A percentile compares a stretch with the other conserved stretches of the same genome.
phyloP scores from a whole-genome alignment of 2,113 vertebrate species.

The Lamprologus ornatipinnis region DNA sequence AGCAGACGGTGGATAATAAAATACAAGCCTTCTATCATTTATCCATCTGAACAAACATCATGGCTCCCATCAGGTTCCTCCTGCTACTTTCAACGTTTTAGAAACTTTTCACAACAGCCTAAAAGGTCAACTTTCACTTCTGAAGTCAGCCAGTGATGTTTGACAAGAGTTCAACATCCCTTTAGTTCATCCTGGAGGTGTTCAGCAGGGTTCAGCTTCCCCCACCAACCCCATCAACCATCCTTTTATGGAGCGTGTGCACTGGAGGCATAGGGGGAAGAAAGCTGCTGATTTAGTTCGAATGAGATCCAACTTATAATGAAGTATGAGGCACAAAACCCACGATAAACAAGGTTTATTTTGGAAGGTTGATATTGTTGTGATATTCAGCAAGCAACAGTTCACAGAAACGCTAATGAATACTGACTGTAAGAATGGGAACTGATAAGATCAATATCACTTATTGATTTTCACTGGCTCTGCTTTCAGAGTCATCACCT shows the following conservation, averaged over 20 bases:
- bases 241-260: background rate
- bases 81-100: background rate
- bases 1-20: rapidly evolving
- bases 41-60: background rate
- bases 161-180: background rate
- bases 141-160: background rate
- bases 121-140: background rate
- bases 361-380: background rate
- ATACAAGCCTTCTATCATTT: background rate
- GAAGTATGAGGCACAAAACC: background rate
- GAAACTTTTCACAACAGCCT: background rate
- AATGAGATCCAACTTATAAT: background rate
- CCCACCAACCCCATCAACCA: background rate
- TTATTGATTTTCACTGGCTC: background rate
- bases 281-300: rapidly evolving
- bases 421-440: background rate
- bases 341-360: background rate
- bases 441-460: background rate
- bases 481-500: background rate
- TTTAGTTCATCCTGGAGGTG: background rate
- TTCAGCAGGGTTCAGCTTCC: rapidly evolving
- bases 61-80: rapidly evolving
- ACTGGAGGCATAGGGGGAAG: background rate
- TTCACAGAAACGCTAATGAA: rapidly evolving
- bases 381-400: background rate